Base-by-base conservation (phyloP, 2,888 invertebrate genomes). In the Cheiracanthium punctorium region DNA sequence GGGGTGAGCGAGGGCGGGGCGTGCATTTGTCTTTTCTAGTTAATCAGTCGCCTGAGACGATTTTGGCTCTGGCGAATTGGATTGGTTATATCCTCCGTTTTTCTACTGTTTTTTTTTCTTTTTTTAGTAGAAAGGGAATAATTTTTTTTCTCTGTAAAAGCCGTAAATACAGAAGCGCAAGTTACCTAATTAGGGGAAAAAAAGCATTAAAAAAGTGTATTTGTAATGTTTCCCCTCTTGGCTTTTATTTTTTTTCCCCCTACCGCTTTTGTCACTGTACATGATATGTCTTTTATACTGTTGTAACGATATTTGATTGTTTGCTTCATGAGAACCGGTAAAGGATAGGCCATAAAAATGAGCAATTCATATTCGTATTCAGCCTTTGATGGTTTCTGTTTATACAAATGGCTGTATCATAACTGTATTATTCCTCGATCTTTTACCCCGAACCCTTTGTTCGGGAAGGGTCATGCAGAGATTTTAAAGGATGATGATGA, bases 31-130 rank as follows among this genome's bases (percentile, higher is more conserved):
- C 84, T 85, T 85, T 85, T 85, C 84, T 85, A 79, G 84, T 85
- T 85, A 85, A 85, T 80, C 84, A 85, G 84, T 85, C 84, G 84
- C 29, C 74, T 85, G 84, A 85, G 74, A 85, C 84, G 74, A 72
- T 58, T 58, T 58, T 24, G 58, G 72, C n/a, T 82, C 76, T 82
- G 76, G 58, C 32, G 32, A 48, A 82, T 76, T 69, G 76, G 71
- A 43, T 76, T 76, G 79, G 64, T 24, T 82, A 52, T 33, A 37
- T 37, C 24, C 64, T 20, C 24, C 32, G 67, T 32, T 70, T 70
- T 28, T 70, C 24, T 12, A 58, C 4, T 2, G 43, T 58, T 58
- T 58, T 58, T 58, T 58, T 5, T n/a, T n/a, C n/a, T n/a, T n/a
- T n/a, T n/a, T n/a, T n/a, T n/a, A n/a, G n/a, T n/a, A 58, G 58